Evolutionary conservation across 1,140 invertebrate genomes (phyloP), one percentile per base, ranked within the genome.

Genomic region (Caenorhabditis briggsae): DNA sequence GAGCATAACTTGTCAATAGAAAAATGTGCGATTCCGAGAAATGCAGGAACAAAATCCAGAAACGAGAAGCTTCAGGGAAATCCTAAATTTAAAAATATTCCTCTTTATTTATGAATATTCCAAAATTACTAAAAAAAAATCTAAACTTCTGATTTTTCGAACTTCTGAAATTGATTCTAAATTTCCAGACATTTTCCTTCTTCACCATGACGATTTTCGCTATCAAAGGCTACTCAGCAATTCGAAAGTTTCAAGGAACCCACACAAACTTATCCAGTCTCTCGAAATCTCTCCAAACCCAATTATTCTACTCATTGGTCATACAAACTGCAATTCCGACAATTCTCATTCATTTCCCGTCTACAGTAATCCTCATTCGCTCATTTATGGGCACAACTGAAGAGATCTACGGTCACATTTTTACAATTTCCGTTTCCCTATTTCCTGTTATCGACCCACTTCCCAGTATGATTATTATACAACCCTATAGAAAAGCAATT

Each of bases 391-490:
- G 14, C 16, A 46, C 64, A 2, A 43, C 41, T 16, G 64, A 70
- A 18, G 16, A 43, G 5, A 1, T 25, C 8, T 61, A 25, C n/a
- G 59, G 59, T 7, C 59, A 61, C 25, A 16, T 43, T 43, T 70
- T 70, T 14, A 70, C 64, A 18, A 18, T 46, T 5, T 43, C 33
- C 8, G 64, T 70, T 46, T 43, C 16, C 6, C 16, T 70, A 12
- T 70, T 43, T 46, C 64, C 64, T 2, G 64, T 46, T 16, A 70
- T 70, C 18, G 64, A 70, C 23, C 64, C 64, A 18, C n/a, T 70
- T 1, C 64, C 64, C 43, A 70, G 41, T 46, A 43, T 70, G 12
- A 70, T 70, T 5, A 70, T 70, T 43, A 70, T 70, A 18, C 33
- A 70, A 18, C 33, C 33, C 3, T 70, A 70, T 46, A 41, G 41